Evolutionary conservation across 2,888 invertebrate species (phyloP).

Genomic region (Scrobipalpa atriplicella): DNA sequence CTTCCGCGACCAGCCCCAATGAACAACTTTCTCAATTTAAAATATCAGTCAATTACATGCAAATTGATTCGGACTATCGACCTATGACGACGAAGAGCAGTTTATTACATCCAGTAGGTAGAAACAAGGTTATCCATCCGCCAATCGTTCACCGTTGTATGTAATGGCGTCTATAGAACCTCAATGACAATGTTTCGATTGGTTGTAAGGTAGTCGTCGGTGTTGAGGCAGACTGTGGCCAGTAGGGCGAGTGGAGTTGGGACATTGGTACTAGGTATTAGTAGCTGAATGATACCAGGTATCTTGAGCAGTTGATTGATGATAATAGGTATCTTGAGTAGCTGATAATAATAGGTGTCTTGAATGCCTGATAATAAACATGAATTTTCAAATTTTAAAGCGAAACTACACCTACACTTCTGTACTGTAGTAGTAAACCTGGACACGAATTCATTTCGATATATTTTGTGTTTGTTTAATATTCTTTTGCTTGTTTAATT

Average conservation of each 20-base stretch:
- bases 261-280: background rate
- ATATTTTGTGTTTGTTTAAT: too few species aligned
- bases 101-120: background rate
- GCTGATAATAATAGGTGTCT: too few species aligned
- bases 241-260: constrained; percentile 9
- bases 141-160: constrained; percentile 26
- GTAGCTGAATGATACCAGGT: background rate
- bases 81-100: background rate
- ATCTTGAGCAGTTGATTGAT: too few species aligned
- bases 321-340: too few species aligned
- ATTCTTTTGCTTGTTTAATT: too few species aligned
- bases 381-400: too few species aligned
- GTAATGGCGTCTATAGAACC: constrained; percentile 30
- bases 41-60: constrained; percentile 31
- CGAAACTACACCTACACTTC: too few species aligned
- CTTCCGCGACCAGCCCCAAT: constrained; percentile 2
- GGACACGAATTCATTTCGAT: too few species aligned
- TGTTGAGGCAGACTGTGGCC: constrained; percentile 1
- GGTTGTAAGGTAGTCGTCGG: constrained; percentile 20
- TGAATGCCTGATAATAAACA: too few species aligned
- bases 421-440: too few species aligned
- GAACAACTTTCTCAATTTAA: constrained; percentile 26
- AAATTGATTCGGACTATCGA: constrained; percentile 28
- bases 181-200: constrained; percentile 32
- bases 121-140: constrained; percentile 21